phyloP scores from a whole-genome alignment of 2,888 invertebrate species.

The Amblyteles armatorius region DNA sequence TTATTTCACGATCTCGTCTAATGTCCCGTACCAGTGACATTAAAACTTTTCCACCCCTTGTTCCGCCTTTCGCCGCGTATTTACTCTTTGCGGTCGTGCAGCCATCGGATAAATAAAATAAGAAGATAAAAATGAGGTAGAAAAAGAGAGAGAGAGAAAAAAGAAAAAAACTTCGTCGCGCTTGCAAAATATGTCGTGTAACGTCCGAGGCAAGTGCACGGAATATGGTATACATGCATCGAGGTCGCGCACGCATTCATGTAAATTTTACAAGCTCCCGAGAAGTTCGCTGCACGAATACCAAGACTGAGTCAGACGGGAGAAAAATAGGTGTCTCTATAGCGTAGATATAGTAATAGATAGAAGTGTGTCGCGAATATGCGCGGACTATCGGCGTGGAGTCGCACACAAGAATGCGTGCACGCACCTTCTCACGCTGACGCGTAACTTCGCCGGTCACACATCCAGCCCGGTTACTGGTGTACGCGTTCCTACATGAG shows the following conservation, averaged over 20 bases:
- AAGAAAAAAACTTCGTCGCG: neutral
- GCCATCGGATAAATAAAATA: neutral
- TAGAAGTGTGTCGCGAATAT: conserved; percentile 15
- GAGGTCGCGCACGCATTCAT: conserved; percentile 30
- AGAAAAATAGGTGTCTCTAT: conserved; percentile 11
- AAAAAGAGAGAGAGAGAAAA: neutral
- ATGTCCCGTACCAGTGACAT: conserved; percentile 27
- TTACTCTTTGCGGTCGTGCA: neutral
- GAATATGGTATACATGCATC: conserved; percentile 4
- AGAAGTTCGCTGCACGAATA: neutral
- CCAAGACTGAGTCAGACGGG: conserved; percentile 8
- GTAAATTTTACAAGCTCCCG: conserved; percentile 28
- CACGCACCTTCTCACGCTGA: conserved; percentile 17
- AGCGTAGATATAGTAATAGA: conserved; percentile 19
- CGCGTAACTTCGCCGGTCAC: neutral
- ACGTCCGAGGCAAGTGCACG: conserved; percentile 6
- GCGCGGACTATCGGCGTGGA: neutral
- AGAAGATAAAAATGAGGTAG: neutral
- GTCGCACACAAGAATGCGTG: conserved; percentile 38
- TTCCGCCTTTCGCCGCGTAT: neutral
- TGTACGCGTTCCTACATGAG: neutral
- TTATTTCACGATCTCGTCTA: conserved; percentile 27
- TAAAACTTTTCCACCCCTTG: conserved; percentile 29
- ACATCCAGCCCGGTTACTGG: neutral
- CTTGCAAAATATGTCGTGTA: neutral